A percentile compares a stretch with the other conserved stretches of the same genome.
These are phyloP conservation scores for Yponomeuta cagnagella DNA, from an alignment of 2,888 invertebrate species.

Conservation along the genomic window DNA sequence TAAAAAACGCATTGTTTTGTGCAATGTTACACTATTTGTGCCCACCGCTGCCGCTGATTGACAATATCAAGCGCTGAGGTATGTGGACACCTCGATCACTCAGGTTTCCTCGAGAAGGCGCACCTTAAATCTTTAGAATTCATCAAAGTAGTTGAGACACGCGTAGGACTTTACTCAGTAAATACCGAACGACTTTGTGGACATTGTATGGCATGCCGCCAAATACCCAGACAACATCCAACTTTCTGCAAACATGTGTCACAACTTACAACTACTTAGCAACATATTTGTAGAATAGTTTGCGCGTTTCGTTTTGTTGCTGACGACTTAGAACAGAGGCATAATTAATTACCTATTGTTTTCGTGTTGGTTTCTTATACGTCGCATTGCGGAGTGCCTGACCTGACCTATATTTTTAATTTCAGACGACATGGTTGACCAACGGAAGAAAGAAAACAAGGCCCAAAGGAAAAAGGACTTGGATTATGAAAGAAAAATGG, in stretches of 20 bases:
- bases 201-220: neutral
- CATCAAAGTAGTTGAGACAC: neutral
- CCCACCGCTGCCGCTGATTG: no score
- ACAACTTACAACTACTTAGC: neutral
- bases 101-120: no score
- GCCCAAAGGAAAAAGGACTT: conserved; percentile 62
- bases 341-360: neutral
- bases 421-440: conserved; percentile 77
- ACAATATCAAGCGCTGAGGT: no score
- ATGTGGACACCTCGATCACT: no score
- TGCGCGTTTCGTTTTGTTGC: neutral
- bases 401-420: conserved; percentile 22
- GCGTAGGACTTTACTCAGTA: neutral
- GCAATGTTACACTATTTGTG: no score
- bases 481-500: conserved; percentile 73
- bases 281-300: neutral
- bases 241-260: neutral
- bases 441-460: conserved; percentile 65
- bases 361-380: neutral
- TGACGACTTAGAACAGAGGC: neutral
- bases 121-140: no score
- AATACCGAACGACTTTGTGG: neutral
- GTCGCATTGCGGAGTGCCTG: no score
- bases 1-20: no score
- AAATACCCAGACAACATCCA: neutral